Conservation (phyloP, 2,888 invertebrate species). For the Andrena fulva region DNA sequence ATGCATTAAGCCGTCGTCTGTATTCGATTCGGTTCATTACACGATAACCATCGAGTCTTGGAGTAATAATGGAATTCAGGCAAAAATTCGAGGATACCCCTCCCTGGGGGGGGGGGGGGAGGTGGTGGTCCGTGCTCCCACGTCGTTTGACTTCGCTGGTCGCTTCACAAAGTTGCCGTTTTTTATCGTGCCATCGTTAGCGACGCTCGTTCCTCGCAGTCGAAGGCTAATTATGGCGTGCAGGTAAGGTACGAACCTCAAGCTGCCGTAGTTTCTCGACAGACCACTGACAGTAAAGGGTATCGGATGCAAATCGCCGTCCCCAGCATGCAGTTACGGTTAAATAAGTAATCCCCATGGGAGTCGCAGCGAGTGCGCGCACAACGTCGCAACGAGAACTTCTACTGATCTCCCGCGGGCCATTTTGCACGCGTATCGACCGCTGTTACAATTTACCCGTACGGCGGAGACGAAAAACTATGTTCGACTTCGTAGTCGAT, state of each 20-base stretch:
- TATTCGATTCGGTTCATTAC: slow-evolving; percentile 60
- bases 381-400: not conserved
- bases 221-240: slow-evolving; percentile 51
- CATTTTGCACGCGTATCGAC: not conserved
- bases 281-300: slow-evolving; percentile 12
- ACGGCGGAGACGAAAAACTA: not conserved
- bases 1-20: slow-evolving; percentile 37
- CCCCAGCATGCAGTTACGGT: slow-evolving; percentile 31
- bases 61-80: not conserved
- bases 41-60: slow-evolving; percentile 37
- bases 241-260: not conserved
- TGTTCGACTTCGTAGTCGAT: not conserved
- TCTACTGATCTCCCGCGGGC: not conserved
- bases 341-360: slow-evolving; percentile 29
- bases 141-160: not conserved
- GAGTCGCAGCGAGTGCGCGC: not conserved
- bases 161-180: not conserved
- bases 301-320: slow-evolving; percentile 48
- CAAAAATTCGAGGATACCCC: not conserved
- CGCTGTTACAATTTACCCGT: not conserved
- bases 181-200: not conserved
- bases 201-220: not conserved
- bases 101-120: not conserved
- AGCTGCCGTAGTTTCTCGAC: not conserved
- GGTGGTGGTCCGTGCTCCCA: not conserved